These are phyloP conservation scores for Cephus nigrinus DNA, from an alignment of 2,888 invertebrate genomes.

Conservation along the genomic window DNA sequence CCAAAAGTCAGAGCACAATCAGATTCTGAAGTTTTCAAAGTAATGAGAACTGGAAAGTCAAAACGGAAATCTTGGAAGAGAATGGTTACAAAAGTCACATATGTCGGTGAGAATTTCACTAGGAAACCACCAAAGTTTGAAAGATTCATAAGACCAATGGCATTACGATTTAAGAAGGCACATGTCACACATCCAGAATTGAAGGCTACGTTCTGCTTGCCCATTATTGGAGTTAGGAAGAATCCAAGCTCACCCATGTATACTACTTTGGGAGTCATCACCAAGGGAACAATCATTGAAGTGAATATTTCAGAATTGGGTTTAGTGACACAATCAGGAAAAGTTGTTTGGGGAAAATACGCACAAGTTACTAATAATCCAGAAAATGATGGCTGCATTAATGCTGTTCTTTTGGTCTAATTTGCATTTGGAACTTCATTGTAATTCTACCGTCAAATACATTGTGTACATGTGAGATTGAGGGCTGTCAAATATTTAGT, in stretches of 20 bases:
- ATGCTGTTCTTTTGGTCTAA: constrained; percentile 96
- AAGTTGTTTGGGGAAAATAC: constrained; percentile 99
- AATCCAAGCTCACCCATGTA: constrained; percentile 98
- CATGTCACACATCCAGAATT: constrained; percentile 99
- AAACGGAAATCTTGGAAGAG: constrained; percentile 98
- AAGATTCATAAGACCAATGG: constrained; percentile 98
- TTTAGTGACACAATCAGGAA: constrained; percentile 97
- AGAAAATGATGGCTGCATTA: constrained; percentile 99
- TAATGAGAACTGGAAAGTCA: constrained; percentile 90
- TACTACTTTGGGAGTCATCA: constrained; percentile 96
- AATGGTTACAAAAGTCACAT: constrained; percentile 99
- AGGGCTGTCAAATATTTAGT: background rate
- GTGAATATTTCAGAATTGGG: constrained; percentile 98
- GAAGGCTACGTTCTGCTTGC: constrained; percentile 96
- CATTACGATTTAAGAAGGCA: constrained; percentile 93
- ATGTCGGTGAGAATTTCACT: constrained; percentile 98
- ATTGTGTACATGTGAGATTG: background rate
- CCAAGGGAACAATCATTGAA: constrained; percentile 98
- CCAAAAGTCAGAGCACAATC: constrained; percentile 98
- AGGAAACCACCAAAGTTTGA: constrained; percentile 99
- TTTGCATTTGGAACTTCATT: constrained; percentile 2
- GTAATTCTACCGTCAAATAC: background rate
- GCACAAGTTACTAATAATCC: constrained; percentile 99
- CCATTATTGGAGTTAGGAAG: constrained; percentile 98
- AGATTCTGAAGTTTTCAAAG: constrained; percentile 96